Evolutionary conservation across 2,113 vertebrate species (phyloP), one percentile per base, ranked within the genome.

Genomic region (Myocastor coypus): DNA sequence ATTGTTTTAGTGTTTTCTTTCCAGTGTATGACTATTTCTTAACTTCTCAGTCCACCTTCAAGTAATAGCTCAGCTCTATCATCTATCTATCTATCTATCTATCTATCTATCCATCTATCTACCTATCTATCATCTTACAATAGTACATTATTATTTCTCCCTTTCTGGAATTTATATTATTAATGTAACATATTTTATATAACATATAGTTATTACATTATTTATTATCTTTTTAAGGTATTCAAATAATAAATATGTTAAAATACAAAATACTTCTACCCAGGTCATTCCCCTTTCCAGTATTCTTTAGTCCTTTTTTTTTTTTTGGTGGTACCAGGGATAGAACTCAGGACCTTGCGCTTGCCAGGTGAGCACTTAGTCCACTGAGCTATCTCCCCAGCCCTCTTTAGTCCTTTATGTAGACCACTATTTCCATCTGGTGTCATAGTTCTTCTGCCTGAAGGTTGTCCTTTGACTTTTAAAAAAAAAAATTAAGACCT

Each of bases 1-100:
- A 83, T 66, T 89, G 64, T 89, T 77, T 83, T 83, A 75, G 16
- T 89, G 22, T 83, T 77, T 89, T 22, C 46, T 77, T 75, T 89
- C 57, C 30, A 22, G 80, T 89, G 42, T 57, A 59, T 57, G 57
- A 52, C 52, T 83, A 83, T n/a, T 46, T 85, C 55, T 50, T 55
- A 89, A 55, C 57, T 83, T 77, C 40, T 77, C 46, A 42, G 22
- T 40, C 20, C 40, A 55, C 42, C 68, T 83, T 75, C 46, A 75
- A 57, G 20, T 19, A n/a, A 22, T 78, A 66, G 34, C 55, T 55
- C 34, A 84, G 17, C 19, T 78, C 77, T 78, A 20, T 73, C 20
- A 78, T 30, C 26, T 24, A 73, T 40, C 17, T 69, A 69, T 19
- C 34, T 55, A 34, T 22, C 17, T 50, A 40, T 20, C 20, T 75